Conservation (phyloP, 2,888 invertebrate genomes). For the Drosophila greeni region DNA sequence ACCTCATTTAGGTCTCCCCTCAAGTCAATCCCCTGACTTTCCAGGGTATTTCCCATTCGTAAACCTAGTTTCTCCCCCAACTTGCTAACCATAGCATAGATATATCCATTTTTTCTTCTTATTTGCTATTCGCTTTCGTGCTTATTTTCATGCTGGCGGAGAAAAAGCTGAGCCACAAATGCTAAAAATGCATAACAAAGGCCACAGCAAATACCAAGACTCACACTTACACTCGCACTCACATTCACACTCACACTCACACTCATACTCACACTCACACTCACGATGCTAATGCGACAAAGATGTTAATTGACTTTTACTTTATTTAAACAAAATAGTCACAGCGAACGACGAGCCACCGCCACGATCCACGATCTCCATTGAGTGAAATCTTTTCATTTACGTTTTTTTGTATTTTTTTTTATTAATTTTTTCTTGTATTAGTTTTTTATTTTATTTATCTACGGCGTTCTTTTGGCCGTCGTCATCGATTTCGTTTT, state of each 20-base stretch:
- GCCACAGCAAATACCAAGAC: slow-evolving; percentile 26
- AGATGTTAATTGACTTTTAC: slow-evolving; percentile 74
- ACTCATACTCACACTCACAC: slow-evolving; percentile 10
- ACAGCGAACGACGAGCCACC: slow-evolving; percentile 21
- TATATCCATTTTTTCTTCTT: slow-evolving; percentile 6
- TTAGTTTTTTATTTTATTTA: background rate
- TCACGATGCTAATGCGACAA: slow-evolving; percentile 65
- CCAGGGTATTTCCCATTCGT: slow-evolving; percentile 3
- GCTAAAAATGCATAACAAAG: slow-evolving; percentile 60
- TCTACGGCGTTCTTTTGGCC: slow-evolving; percentile 9
- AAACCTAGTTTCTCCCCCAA: background rate
- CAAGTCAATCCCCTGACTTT: background rate
- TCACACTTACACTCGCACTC: slow-evolving; percentile 7
- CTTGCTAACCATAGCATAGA: background rate
- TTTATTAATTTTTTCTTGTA: slow-evolving; percentile 9
- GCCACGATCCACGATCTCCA: slow-evolving; percentile 47
- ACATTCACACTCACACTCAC: slow-evolving; percentile 30
- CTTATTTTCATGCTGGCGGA: slow-evolving; percentile 35
- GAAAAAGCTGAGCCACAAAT: slow-evolving; percentile 35
- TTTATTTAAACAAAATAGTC: slow-evolving; percentile 68
- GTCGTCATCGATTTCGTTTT: slow-evolving; percentile 39
- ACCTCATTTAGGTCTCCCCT: background rate
- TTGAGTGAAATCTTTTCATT: slow-evolving; percentile 69
- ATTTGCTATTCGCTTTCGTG: slow-evolving; percentile 39
- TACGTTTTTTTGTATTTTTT: slow-evolving; percentile 23